Conservation (phyloP, 2,888 invertebrate species). For the Philaethria dido region DNA sequence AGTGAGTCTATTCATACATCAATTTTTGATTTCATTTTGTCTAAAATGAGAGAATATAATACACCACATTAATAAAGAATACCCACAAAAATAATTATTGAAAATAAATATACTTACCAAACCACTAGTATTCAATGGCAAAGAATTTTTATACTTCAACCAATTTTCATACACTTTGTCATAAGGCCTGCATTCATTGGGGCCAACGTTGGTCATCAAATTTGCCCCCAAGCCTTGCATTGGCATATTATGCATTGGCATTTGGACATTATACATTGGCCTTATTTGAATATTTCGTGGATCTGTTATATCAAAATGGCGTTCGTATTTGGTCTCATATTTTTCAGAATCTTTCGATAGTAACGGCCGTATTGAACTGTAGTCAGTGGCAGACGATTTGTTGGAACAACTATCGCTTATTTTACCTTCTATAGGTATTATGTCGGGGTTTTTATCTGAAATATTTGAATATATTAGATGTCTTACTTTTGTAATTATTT, state of each 20-base stretch:
- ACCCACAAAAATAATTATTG: too few species aligned
- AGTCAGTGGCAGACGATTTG: conserved; percentile 75
- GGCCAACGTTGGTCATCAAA: conserved; percentile 38
- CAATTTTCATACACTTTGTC: conserved; percentile 81
- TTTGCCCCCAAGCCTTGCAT: conserved; percentile 60
- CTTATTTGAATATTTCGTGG: conserved; percentile 73
- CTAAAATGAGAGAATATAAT: too few species aligned
- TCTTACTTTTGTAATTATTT: too few species aligned
- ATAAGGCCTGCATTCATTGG: conserved; percentile 67
- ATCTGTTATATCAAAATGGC: conserved; percentile 71
- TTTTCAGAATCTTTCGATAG: conserved; percentile 71
- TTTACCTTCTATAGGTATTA: conserved; percentile 78
- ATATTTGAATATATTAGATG: neutral
- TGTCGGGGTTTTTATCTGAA: conserved; percentile 80
- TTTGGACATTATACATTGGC: conserved; percentile 64
- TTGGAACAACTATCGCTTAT: conserved; percentile 77
- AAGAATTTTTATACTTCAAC: conserved; percentile 81
- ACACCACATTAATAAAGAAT: too few species aligned
- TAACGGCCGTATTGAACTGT: conserved; percentile 72
- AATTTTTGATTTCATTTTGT: too few species aligned
- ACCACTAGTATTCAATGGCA: conserved; percentile 74
- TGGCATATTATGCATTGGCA: conserved; percentile 62
- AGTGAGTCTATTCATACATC: too few species aligned
- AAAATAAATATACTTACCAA: conserved; percentile 61
- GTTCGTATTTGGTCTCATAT: conserved; percentile 68